These are phyloP conservation scores for Gadopsis marmoratus DNA, from an alignment of 2,797 vertebrate genomes.

Conservation along the genomic window DNA sequence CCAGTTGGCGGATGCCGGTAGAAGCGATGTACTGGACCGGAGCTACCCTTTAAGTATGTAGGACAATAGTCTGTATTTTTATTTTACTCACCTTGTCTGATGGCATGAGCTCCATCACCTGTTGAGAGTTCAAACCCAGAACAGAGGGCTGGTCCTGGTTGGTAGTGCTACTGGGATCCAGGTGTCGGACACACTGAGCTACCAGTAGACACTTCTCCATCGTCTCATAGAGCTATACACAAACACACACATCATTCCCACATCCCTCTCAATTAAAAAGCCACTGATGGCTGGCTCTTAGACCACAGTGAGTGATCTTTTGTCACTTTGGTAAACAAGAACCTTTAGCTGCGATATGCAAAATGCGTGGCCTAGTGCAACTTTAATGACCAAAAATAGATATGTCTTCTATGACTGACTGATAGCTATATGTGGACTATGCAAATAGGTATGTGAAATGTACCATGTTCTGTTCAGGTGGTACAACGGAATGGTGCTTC, in stretches of 20 bases:
- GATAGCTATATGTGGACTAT: neutral
- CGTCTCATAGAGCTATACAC: conserved; percentile 84
- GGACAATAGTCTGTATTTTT: neutral
- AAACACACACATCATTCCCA: neutral
- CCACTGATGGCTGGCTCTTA: no score
- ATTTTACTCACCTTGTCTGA: conserved; percentile 79
- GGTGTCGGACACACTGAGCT: conserved; percentile 80
- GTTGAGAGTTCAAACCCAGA: conserved; percentile 82
- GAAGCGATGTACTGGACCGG: no score
- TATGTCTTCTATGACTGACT: neutral
- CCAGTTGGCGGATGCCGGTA: no score
- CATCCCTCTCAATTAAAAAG: neutral
- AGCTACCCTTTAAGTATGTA: neutral
- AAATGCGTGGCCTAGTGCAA: neutral
- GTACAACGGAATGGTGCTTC: conserved; percentile 73
- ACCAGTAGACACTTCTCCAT: conserved; percentile 88
- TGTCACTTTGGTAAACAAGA: neutral
- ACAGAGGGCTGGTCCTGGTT: conserved; percentile 71
- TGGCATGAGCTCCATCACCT: conserved; percentile 85
- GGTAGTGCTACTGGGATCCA: conserved; percentile 75
- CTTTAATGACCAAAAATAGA: neutral
- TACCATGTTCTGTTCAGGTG: conserved; percentile 81
- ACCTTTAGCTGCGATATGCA: neutral
- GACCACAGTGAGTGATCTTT: neutral
- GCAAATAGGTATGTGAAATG: no score